phyloP scores from a whole-genome alignment of 2,113 vertebrate species.

The Planiliza haematocheilus region DNA sequence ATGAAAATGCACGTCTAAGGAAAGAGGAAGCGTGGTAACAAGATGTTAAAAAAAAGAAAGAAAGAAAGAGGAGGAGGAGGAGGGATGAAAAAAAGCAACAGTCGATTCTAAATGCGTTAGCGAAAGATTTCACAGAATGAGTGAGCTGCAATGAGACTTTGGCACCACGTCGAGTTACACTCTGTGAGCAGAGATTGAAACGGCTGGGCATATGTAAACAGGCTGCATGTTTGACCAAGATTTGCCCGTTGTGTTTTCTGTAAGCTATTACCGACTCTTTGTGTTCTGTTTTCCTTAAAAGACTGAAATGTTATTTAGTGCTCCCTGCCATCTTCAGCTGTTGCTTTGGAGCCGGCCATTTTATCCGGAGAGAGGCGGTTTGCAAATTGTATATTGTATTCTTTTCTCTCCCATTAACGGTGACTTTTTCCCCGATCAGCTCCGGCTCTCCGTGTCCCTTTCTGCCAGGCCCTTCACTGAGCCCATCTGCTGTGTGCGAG shows the following conservation, averaged over 20 bases:
- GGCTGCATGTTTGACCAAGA: constrained; percentile 74
- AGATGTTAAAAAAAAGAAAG: constrained; percentile 20
- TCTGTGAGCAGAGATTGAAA: constrained; percentile 77
- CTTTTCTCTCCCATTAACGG: constrained; percentile 55
- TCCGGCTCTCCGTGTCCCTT: constrained; percentile 61
- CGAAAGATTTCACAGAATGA: constrained; percentile 52
- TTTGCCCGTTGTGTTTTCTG: constrained; percentile 71
- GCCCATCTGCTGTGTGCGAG: constrained; percentile 96
- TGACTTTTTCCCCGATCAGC: constrained; percentile 57
- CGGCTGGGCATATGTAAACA: constrained; percentile 78
- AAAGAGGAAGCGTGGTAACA: neutral
- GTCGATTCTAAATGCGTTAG: constrained; percentile 48
- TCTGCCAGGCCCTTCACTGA: constrained; percentile 88
- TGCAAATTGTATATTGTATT: constrained; percentile 52
- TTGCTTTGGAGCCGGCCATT: constrained; percentile 56
- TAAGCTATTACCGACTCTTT: constrained; percentile 69
- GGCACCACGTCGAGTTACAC: constrained; percentile 73
- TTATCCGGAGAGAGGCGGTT: constrained; percentile 42
- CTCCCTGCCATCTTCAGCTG: constrained; percentile 57
- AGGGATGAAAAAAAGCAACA: constrained; percentile 20
- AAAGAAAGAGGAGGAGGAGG: constrained; percentile 1
- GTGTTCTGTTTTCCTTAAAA: constrained; percentile 68
- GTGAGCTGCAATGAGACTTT: constrained; percentile 58
- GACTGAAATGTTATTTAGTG: constrained; percentile 60
- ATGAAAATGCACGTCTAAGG: neutral